Base-by-base conservation (phyloP, 2,797 vertebrate genomes). In the Acrocephalus scirpaceus region DNA sequence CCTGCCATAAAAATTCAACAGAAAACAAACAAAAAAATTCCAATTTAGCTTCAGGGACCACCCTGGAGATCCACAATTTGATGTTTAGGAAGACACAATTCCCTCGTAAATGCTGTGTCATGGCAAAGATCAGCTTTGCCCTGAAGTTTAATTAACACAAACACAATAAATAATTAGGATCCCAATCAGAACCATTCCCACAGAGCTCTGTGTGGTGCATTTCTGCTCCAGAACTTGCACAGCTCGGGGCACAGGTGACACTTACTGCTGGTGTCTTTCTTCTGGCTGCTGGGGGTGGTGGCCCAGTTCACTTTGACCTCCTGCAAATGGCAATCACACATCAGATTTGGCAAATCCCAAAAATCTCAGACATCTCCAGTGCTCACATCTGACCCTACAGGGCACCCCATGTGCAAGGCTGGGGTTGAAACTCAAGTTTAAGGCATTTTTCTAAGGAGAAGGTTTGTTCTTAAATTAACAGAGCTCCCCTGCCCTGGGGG, bases 261-360 rank as follows among this genome's bases (percentile, higher is more conserved):
- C 99, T 99, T 98, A 99, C 99, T 99, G 98, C 99, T 99, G 93
- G 99, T 99, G 97, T 99, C 99, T 98, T 99, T 99, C 98, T 99
- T 99, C 98, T 99, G 99, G 98, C 99, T 99, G 98, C 99, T 99
- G 92, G 99, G 99, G 62, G 99, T 99, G 36, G 99, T 99, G 94
- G 99, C 99, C 99, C 99, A 99, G 98, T 99, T 99, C 96, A 99
- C 99, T 97, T 99, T 99, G 96, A 99, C 99, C 97, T 99, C 99
- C 99, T 99, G 98, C 88, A 98, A 97, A 97, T 4, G 23, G 77
- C 7, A 91, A 79, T 67, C 77, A 67, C 64, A 18, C 8, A 40
- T 98, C 95, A 97, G 64, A 89, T 27, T 2, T 10, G 61, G 61
- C 32, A 27, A 61, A 51, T 26, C 93, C 32, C 51, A 57, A 27